These are phyloP conservation scores for Zaprionus camerounensis DNA, from an alignment of 1,140 invertebrate genomes.

Conservation along the genomic window DNA sequence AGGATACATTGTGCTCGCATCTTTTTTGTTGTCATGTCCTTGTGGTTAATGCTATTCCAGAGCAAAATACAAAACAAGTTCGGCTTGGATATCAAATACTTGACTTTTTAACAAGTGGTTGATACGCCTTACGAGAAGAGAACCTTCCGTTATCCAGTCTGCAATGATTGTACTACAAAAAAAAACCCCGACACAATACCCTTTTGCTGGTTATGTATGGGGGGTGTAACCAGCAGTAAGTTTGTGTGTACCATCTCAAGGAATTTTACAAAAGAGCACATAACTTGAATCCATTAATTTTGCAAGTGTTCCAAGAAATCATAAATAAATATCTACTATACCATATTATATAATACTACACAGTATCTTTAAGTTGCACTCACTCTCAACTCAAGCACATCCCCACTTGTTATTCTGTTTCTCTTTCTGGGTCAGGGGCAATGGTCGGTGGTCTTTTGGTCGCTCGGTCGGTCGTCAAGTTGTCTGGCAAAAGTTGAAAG, in stretches of 20 bases:
- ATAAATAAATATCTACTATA: not conserved
- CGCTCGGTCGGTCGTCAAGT: conserved; percentile 40
- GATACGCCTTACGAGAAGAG: conserved; percentile 2
- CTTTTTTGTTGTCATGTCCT: conserved; percentile 7
- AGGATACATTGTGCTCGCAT: conserved; percentile 1
- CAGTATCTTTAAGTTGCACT: not conserved
- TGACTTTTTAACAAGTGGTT: conserved; percentile 37
- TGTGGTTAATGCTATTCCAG: conserved; percentile 22
- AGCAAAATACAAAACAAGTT: conserved; percentile 2
- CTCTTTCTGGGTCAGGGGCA: conserved; percentile 26
- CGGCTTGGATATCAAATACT: conserved; percentile 31
- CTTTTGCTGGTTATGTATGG: not conserved
- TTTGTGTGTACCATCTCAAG: no score
- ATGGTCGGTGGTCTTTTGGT: conserved; percentile 17
- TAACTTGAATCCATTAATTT: no score
- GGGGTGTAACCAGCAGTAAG: not conserved
- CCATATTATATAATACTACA: not conserved
- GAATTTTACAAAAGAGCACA: no score
- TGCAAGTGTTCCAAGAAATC: not conserved
- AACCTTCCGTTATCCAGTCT: not conserved
- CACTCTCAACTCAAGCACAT: not conserved
- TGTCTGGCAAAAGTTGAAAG: conserved; percentile 52
- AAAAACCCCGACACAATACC: not conserved
- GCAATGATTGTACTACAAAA: not conserved
- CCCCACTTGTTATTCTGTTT: conserved; percentile 11